A percentile compares a stretch with the other conserved stretches of the same genome.
Conservation (phyloP, 2,888 invertebrate species). For the Hybos culiciformis region DNA sequence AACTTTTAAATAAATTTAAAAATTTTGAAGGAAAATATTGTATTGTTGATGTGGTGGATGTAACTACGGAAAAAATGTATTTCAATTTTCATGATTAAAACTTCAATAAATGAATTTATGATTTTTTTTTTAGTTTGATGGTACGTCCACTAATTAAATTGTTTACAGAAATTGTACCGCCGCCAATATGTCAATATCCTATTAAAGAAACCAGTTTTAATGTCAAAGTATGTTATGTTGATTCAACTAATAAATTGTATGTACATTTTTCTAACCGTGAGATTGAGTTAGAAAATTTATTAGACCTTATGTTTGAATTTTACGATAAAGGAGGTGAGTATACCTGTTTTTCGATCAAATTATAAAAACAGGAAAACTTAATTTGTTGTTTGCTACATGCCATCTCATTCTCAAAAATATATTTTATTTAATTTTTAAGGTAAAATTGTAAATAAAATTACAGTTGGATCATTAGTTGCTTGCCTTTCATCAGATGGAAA, state of each 20-base stretch:
- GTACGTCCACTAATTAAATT: slow-evolving; percentile 46
- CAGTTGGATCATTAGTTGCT: slow-evolving; percentile 44
- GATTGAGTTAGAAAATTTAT: slow-evolving; percentile 35
- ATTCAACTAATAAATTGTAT: slow-evolving; percentile 46
- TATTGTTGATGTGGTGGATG: slow-evolving; percentile 27
- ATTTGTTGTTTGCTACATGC: not conserved
- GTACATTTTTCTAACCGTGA: slow-evolving; percentile 46
- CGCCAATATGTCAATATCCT: slow-evolving; percentile 47
- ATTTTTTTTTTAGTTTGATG: slow-evolving; percentile 42
- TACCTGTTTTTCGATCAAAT: not conserved
- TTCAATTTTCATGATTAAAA: slow-evolving; percentile 9
- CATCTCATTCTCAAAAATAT: not conserved
- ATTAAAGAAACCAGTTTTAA: slow-evolving; percentile 44
- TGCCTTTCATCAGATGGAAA: slow-evolving; percentile 48
- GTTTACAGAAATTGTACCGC: slow-evolving; percentile 25
- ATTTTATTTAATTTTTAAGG: slow-evolving; percentile 17
- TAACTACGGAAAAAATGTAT: slow-evolving; percentile 34
- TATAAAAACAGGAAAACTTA: not conserved
- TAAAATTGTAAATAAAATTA: slow-evolving; percentile 33
- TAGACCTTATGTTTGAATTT: slow-evolving; percentile 44
- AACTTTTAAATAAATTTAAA: slow-evolving; percentile 36
- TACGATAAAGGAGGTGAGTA: slow-evolving; percentile 37
- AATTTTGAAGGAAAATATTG: slow-evolving; percentile 35
- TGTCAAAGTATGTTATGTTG: slow-evolving; percentile 45
- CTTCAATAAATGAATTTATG: slow-evolving; percentile 1